A percentile compares a stretch with the other conserved stretches of the same genome.
phyloP scores from a whole-genome alignment of 2,888 invertebrate genomes.

The Esperia sulphurella region DNA sequence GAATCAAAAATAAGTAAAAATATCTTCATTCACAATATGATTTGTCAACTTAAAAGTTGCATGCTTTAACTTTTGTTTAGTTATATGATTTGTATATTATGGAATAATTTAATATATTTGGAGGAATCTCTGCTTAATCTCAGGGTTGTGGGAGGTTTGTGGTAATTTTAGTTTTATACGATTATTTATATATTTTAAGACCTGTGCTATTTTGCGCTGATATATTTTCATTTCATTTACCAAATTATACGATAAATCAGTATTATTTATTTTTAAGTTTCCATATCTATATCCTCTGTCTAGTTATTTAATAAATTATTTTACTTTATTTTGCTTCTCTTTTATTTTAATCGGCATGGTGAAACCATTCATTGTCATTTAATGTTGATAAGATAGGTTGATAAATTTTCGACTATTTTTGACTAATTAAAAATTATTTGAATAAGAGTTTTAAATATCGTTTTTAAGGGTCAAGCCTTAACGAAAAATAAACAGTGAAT shows the following conservation, averaged over 20 bases:
- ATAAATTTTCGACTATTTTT: background rate
- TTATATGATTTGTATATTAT: background rate
- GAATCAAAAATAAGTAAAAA: background rate
- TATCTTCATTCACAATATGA: background rate
- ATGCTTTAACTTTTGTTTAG: background rate
- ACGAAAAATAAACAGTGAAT: no score
- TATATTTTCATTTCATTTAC: background rate
- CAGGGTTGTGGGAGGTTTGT: conserved; percentile 10
- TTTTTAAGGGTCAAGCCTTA: no score
- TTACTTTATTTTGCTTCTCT: conserved; percentile 26
- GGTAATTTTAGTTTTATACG: conserved; percentile 1
- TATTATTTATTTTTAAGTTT: conserved; percentile 17
- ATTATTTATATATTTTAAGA: background rate
- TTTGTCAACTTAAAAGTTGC: background rate
- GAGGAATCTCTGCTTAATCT: conserved; percentile 1
- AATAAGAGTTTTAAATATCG: no score
- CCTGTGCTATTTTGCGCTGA: no score
- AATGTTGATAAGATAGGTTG: background rate
- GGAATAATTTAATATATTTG: background rate
- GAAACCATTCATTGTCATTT: background rate
- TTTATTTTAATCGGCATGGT: conserved; percentile 29
- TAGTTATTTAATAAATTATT: conserved; percentile 34
- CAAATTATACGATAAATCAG: conserved; percentile 3
- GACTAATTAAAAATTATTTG: background rate
- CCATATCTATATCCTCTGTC: conserved; percentile 26